Percentiles rank a stretch among this genome's conserved stretches.
Evolutionary conservation across 2,113 vertebrate genomes (phyloP).

Genomic region (Pandion haliaetus): DNA sequence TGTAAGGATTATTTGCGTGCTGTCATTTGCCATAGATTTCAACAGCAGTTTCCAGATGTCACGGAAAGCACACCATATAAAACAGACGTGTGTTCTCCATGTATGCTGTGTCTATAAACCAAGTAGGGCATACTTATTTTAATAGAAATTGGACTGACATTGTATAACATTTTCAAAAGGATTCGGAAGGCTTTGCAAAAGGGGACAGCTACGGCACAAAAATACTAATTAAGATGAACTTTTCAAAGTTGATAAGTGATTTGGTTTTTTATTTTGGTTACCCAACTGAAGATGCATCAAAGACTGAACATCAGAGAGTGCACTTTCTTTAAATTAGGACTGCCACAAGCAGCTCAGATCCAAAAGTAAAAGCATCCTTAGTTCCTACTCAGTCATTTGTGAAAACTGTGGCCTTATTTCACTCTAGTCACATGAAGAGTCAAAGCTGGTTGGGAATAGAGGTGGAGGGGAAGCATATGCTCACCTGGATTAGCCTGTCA

Average conservation of each 20-base stretch:
- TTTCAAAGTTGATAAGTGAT: neutral
- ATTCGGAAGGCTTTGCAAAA: neutral
- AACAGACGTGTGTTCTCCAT: neutral
- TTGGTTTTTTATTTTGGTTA: neutral
- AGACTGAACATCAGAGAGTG: neutral
- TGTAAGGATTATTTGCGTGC: neutral
- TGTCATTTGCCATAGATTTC: neutral
- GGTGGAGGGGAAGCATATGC: neutral
- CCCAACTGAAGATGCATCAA: neutral
- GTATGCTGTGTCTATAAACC: neutral
- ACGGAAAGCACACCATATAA: neutral
- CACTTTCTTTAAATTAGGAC: neutral
- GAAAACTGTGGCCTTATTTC: neutral
- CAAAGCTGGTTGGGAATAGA: neutral
- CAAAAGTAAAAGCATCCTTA: neutral
- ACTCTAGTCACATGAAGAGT: neutral
- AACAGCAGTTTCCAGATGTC: neutral
- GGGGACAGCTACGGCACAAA: neutral
- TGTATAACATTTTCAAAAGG: neutral
- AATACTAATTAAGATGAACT: neutral
- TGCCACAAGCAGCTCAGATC: neutral
- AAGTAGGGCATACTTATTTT: neutral
- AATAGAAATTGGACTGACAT: neutral
- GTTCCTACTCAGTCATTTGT: neutral
- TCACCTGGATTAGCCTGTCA: neutral